A percentile compares a stretch with the other conserved stretches of the same genome.
phyloP scores from a whole-genome alignment of 2,888 invertebrate species.

The Folsomia manolachei region DNA sequence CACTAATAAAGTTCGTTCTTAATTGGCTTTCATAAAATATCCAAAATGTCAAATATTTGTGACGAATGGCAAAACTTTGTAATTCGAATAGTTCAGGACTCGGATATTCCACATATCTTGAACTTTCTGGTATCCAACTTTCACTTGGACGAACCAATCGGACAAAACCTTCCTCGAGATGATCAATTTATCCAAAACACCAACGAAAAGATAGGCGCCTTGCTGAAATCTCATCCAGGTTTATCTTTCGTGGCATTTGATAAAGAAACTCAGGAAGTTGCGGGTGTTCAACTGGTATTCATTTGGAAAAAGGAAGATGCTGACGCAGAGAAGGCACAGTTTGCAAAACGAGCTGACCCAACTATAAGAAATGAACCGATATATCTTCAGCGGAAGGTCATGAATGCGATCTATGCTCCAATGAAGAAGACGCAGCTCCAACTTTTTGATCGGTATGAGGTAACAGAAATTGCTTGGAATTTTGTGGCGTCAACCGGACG shows the following conservation, averaged over 20 bases:
- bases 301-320: slow-evolving; percentile 27
- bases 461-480: slow-evolving; percentile 23
- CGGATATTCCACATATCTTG: slow-evolving; percentile 18
- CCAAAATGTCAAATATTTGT: neutral
- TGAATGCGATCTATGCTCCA: slow-evolving; percentile 1
- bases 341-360: neutral
- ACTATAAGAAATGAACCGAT: neutral
- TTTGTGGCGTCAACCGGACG: slow-evolving; percentile 15
- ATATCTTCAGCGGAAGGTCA: neutral
- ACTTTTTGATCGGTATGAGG: slow-evolving; percentile 21
- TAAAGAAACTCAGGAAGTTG: slow-evolving; percentile 18
- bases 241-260: slow-evolving; percentile 24
- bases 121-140: slow-evolving; percentile 14
- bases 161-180: slow-evolving; percentile 11
- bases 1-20: no score
- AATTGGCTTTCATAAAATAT: no score
- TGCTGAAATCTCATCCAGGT: neutral
- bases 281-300: slow-evolving; percentile 27
- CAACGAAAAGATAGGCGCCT: neutral
- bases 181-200: neutral
- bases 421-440: slow-evolving; percentile 7
- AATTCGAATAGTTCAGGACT: neutral
- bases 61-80: slow-evolving; percentile 3
- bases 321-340: neutral
- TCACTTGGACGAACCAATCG: slow-evolving; percentile 16